A percentile compares a stretch with the other conserved stretches of the same genome.
Conservation (phyloP, 2,888 invertebrate species). For the Xestobium rufovillosum region DNA sequence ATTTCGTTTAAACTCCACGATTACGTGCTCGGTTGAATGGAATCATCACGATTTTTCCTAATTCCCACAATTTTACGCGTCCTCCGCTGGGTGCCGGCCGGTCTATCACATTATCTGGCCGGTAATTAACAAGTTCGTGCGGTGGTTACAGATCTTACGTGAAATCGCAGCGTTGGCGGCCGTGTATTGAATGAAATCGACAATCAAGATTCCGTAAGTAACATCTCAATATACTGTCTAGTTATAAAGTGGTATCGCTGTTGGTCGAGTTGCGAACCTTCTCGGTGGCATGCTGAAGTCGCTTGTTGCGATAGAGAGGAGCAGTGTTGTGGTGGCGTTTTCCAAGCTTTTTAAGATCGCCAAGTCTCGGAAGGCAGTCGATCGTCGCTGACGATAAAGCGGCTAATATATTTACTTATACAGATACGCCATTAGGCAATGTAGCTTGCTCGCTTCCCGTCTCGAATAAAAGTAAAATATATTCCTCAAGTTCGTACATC, state of each 20-base stretch:
- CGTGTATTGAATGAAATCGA: slow-evolving; percentile 34
- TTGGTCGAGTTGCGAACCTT: too few species aligned
- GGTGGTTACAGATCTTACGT: slow-evolving; percentile 31
- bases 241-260: neutral
- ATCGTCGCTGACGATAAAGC: slow-evolving; percentile 31
- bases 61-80: slow-evolving; percentile 34
- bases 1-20: neutral
- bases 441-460: slow-evolving; percentile 18
- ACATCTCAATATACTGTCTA: slow-evolving; percentile 32
- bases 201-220: slow-evolving; percentile 32
- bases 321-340: neutral
- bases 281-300: neutral
- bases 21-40: slow-evolving; percentile 10
- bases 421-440: slow-evolving; percentile 23
- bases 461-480: slow-evolving; percentile 23
- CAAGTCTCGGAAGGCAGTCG: slow-evolving; percentile 29
- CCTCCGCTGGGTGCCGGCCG: slow-evolving; percentile 26
- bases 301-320: neutral
- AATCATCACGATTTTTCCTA: slow-evolving; percentile 32
- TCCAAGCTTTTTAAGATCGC: slow-evolving; percentile 26
- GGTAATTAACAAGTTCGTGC: slow-evolving; percentile 39
- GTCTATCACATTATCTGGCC: slow-evolving; percentile 31
- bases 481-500: slow-evolving; percentile 24
- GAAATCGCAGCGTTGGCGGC: slow-evolving; percentile 36
- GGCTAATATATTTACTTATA: slow-evolving; percentile 26